Conservation (phyloP, 2,888 invertebrate species). For the Sialis fuliginosa region DNA sequence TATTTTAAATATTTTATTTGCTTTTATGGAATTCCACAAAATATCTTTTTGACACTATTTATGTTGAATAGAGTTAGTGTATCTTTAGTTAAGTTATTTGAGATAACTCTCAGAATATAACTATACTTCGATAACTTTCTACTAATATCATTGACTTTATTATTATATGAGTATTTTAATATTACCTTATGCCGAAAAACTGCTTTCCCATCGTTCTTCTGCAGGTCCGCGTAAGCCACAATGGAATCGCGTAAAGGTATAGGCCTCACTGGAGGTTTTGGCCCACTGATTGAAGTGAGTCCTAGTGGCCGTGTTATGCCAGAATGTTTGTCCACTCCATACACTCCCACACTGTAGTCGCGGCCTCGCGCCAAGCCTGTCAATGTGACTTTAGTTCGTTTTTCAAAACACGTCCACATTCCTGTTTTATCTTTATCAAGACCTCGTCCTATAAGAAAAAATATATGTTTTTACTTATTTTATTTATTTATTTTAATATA, state of each 20-base stretch:
- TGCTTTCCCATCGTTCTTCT: conserved; percentile 30
- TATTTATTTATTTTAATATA: too few species aligned
- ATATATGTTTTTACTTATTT: too few species aligned
- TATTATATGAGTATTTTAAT: neutral
- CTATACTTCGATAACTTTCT: too few species aligned
- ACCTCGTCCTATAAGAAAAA: too few species aligned
- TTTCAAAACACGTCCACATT: conserved; percentile 23
- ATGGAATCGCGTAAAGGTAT: conserved; percentile 29
- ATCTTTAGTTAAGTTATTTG: too few species aligned
- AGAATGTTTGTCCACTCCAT: conserved; percentile 29
- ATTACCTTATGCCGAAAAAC: conserved; percentile 36
- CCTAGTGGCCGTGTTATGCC: conserved; percentile 31
- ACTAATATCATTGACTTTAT: too few species aligned
- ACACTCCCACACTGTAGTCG: conserved; percentile 34
- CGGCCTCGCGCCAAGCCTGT: conserved; percentile 26
- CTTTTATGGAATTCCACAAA: too few species aligned
- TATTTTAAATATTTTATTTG: too few species aligned
- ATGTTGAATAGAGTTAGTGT: too few species aligned
- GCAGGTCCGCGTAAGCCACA: conserved; percentile 28
- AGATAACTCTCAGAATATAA: too few species aligned
- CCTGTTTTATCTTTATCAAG: too few species aligned
- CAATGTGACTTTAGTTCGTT: conserved; percentile 29
- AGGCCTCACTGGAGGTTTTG: conserved; percentile 12
- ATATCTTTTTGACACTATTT: too few species aligned
- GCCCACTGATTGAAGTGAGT: conserved; percentile 20